phyloP scores from a whole-genome alignment of 2,113 vertebrate genomes.

The Seriola quinqueradiata region DNA sequence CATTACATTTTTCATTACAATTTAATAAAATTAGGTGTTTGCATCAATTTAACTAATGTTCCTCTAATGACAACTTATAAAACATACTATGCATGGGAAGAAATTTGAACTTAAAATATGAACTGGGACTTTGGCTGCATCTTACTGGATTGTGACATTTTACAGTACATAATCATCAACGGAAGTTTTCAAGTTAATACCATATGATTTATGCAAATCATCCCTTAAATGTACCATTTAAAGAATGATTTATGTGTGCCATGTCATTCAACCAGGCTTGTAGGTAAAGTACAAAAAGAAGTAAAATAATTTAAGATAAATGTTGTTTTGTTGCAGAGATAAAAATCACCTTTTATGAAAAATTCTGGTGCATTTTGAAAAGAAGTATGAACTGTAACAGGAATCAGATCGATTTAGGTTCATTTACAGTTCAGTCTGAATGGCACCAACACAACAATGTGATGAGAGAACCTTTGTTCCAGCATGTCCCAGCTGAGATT shows the following conservation, averaged over 20 bases:
- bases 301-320: neutral
- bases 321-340: neutral
- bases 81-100: too few relatives aligned
- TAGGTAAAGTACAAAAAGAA: neutral
- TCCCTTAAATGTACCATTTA: neutral
- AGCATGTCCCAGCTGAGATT: conserved; percentile 43
- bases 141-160: conserved; percentile 5
- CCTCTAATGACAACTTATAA: neutral
- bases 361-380: neutral
- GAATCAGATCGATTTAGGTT: neutral
- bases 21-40: neutral
- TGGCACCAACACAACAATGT: neutral
- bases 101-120: neutral
- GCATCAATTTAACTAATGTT: neutral
- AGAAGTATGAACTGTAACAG: neutral
- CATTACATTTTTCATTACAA: neutral
- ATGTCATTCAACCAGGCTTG: neutral
- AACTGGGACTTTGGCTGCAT: neutral
- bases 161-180: neutral
- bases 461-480: neutral
- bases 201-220: conserved; percentile 12
- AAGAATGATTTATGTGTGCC: neutral
- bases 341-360: neutral
- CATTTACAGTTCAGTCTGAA: neutral
- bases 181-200: neutral